Evolutionary conservation across 2,113 vertebrate species (phyloP), one percentile per base, ranked within the genome.

Genomic region (Callionymus lyra): DNA sequence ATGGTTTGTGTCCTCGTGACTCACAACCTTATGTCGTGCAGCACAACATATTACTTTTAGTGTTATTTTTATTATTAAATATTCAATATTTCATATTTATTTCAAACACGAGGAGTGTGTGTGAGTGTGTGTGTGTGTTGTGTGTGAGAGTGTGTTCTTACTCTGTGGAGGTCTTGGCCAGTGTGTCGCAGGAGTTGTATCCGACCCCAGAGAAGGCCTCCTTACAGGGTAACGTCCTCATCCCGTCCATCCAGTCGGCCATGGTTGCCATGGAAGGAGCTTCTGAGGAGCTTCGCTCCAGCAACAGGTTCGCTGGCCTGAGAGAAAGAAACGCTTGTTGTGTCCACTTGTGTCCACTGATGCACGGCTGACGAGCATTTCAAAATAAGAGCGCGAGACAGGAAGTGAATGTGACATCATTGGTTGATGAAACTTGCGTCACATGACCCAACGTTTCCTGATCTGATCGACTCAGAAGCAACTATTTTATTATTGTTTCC

Each of bases 131-230:
- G 34, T 42, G 37, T 31, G 8, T 36, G 32, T 35, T 10, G 34
- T 6, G 12, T n/a, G n/a, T n/a, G n/a, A n/a, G 9, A n/a, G 10
- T 35, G 34, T 14, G 34, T 44, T 11, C 92, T 96, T 91, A 97
- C 94, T 98, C 92, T 53, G 89, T 89, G 59, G 92, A 90, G 56
- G 93, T 90, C 82, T 98, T 98, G 84, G 94, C 90, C 77, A 98
- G 87, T 16, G 92, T 96, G 60, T 98, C 91, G 46, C 92, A 96
- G 51, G 94, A 94, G 60, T 89, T 97, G 79, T 98, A 98, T 70
- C 94, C 90, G 64, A 97, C 89, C 0, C 93, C 93, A 0, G 89
- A 91, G 76, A 97, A 95, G 72, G 91, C 89, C 53, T 96, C 93
- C 63, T 94, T 97, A 79, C 92, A 95, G 48, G 91, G 93, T 53